These are phyloP conservation scores for Bufo gargarizans DNA, from an alignment of 2,113 vertebrate species.

Conservation along the genomic window DNA sequence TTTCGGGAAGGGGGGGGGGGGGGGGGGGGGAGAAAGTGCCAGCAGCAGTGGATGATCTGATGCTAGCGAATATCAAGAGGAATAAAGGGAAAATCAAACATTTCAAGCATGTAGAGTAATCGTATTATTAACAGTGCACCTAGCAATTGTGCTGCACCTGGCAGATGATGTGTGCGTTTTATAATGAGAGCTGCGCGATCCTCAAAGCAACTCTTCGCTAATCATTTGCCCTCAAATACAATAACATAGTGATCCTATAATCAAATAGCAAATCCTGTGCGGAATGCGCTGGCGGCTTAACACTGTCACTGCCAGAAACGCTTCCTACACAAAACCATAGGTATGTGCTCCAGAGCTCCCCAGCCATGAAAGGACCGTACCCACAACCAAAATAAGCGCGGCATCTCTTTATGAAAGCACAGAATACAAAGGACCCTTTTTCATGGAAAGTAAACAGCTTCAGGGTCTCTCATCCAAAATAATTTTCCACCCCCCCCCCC, in stretches of 20 bases:
- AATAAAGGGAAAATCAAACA: conserved; percentile 31
- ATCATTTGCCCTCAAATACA: conserved; percentile 25
- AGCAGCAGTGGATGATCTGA: not conserved
- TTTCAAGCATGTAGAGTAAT: conserved; percentile 35
- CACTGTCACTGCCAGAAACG: not conserved
- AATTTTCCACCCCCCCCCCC: not conserved
- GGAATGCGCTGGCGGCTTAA: conserved; percentile 55
- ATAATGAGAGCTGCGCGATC: not conserved
- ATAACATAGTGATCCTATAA: conserved; percentile 46
- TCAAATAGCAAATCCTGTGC: conserved; percentile 50
- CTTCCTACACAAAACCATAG: conserved; percentile 15
- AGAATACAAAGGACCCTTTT: conserved; percentile 41
- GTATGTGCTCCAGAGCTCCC: not conserved
- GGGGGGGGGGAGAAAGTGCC: not conserved
- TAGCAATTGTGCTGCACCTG: conserved; percentile 37
- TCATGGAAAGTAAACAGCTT: conserved; percentile 31
- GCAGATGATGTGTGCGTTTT: conserved; percentile 29
- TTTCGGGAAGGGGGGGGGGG: not conserved
- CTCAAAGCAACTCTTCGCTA: conserved; percentile 41
- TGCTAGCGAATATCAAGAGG: not conserved
- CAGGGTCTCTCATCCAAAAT: conserved; percentile 21
- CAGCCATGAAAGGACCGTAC: not conserved
- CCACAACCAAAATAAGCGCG: conserved; percentile 19
- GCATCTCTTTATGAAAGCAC: not conserved
- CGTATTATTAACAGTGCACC: conserved; percentile 49